Percentiles rank a stretch among this genome's conserved stretches.
Evolutionary conservation across 2,113 vertebrate genomes (phyloP).

Genomic region (Hyperopisus bebe): DNA sequence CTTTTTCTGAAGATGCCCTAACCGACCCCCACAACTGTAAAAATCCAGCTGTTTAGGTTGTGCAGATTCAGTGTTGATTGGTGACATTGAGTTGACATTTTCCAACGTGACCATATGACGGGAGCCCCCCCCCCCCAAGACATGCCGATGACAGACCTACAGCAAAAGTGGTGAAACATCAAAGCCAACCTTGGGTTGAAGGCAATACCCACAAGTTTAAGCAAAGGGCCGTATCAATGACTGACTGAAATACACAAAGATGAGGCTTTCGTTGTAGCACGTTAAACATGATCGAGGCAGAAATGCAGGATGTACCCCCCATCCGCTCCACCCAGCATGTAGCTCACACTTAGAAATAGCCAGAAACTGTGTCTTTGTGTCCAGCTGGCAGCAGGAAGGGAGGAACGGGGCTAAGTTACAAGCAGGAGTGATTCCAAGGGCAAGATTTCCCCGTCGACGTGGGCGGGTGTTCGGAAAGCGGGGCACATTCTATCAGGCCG

Average conservation of each 20-base stretch:
- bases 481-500: not conserved
- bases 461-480: not conserved
- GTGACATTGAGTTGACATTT: conserved; percentile 16
- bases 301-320: conserved; percentile 36
- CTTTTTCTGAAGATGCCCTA: not conserved
- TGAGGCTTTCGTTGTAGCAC: conserved; percentile 30
- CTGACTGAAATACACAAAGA: not conserved
- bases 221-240: not conserved
- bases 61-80: not conserved
- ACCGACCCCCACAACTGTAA: not conserved
- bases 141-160: not conserved
- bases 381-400: conserved; percentile 47
- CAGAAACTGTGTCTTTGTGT: conserved; percentile 24
- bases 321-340: conserved; percentile 20
- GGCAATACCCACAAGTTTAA: not conserved
- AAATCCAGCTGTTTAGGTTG: not conserved
- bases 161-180: not conserved
- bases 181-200: not conserved
- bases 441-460: conserved; percentile 32
- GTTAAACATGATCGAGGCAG: conserved; percentile 40
- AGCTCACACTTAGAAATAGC: conserved; percentile 9
- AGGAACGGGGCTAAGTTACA: conserved; percentile 55
- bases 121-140: not conserved
- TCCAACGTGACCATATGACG: not conserved
- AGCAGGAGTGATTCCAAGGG: conserved; percentile 46